Conservation (phyloP, 2,888 invertebrate species). For the Metallyticus violacea region DNA sequence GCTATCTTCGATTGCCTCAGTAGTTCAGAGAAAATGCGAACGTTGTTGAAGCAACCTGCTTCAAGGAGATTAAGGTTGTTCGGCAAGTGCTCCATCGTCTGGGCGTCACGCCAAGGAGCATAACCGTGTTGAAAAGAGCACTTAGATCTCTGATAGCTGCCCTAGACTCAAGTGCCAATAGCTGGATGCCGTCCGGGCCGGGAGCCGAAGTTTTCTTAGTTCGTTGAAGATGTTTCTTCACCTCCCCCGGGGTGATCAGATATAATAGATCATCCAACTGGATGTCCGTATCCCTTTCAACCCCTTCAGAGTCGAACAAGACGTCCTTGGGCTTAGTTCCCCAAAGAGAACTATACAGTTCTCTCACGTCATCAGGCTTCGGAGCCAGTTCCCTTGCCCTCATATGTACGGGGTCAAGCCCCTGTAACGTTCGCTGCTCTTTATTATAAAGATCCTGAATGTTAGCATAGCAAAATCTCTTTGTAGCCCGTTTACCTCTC, state of each 20-base stretch:
- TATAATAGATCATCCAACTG: too few relatives aligned
- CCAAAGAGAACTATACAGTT: conserved; percentile 39
- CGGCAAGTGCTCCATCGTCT: conserved; percentile 29
- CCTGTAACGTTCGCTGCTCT: conserved; percentile 37
- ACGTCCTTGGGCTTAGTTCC: conserved; percentile 22
- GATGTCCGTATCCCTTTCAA: background rate
- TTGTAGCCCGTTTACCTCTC: background rate
- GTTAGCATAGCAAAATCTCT: conserved; percentile 37
- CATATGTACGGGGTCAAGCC: conserved; percentile 33
- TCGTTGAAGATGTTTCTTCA: too few relatives aligned
- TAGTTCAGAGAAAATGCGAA: conserved; percentile 24
- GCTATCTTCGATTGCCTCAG: background rate
- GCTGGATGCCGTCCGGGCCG: background rate
- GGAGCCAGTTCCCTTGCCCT: background rate
- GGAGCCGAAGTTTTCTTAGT: too few relatives aligned
- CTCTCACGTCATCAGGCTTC: conserved; percentile 28
- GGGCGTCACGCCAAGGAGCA: background rate
- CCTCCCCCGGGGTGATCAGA: too few relatives aligned
- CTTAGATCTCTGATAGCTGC: background rate
- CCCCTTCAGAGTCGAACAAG: too few relatives aligned
- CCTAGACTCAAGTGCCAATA: too few relatives aligned
- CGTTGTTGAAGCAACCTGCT: conserved; percentile 35
- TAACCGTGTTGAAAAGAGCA: background rate
- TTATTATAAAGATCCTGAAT: conserved; percentile 40
- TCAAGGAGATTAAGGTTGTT: conserved; percentile 40